Conservation (phyloP, 2,113 vertebrate genomes). For the Ellobius talpinus region DNA sequence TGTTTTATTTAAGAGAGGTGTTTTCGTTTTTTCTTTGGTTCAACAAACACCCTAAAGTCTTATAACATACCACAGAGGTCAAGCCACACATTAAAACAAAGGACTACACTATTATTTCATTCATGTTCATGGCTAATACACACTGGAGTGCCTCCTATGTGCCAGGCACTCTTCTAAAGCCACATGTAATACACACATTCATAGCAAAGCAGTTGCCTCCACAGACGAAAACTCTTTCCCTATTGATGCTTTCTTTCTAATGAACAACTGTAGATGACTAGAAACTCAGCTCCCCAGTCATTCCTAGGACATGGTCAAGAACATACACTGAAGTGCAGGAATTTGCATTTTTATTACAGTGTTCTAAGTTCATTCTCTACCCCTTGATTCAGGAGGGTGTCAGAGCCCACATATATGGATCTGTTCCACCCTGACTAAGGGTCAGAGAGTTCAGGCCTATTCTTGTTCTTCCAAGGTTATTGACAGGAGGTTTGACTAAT, state of each 20-base stretch:
- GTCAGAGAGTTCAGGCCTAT: too few relatives aligned
- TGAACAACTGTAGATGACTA: not conserved
- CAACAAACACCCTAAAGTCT: not conserved
- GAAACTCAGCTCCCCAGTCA: not conserved
- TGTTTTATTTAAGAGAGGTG: not conserved
- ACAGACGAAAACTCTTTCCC: not conserved
- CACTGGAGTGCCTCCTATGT: not conserved
- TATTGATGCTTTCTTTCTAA: not conserved
- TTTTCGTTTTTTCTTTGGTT: not conserved
- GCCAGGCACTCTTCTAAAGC: not conserved
- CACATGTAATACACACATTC: not conserved
- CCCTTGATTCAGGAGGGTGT: not conserved
- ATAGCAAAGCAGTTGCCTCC: not conserved
- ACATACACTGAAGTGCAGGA: not conserved
- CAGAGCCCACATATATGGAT: too few relatives aligned
- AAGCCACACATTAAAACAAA: not conserved
- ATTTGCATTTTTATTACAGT: not conserved
- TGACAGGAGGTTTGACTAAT: too few relatives aligned
- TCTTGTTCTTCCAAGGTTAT: too few relatives aligned
- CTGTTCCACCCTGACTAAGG: too few relatives aligned
- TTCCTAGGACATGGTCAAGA: not conserved
- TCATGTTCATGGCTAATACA: not conserved
- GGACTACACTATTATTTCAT: not conserved
- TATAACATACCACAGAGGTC: not conserved
- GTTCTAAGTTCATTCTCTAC: not conserved